Base-by-base conservation (phyloP, 2,888 invertebrate genomes). In the Muscina levida region DNA sequence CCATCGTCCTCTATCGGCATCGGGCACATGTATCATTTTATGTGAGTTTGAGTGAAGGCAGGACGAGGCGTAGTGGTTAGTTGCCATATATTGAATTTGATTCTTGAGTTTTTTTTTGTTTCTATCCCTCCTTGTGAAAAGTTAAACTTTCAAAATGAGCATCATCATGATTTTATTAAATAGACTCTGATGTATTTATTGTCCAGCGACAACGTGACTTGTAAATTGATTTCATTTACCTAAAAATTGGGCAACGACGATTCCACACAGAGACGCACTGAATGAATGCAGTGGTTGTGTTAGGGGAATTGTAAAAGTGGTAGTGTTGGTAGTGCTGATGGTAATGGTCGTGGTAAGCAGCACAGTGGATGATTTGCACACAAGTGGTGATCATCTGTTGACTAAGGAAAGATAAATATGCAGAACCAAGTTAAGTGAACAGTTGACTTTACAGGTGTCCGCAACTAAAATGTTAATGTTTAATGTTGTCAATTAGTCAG, bases 101-200 rank as follows among this genome's bases (percentile, higher is more conserved):
- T 70, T 59, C 48, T 72, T 68, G 48, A 48, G 26, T 66, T 48
- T 51, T 31, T 59, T 37, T 56, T 17, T 46, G 11, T 42, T 17
- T 62, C 31, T 67, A 46, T 72, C 42, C 46, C 19, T 48, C 1
- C 5, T 39, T 68, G 8, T 56, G 42, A 51, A 66, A 73, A 72
- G 74, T 77, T 75, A n/a, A 76, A 76, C 66, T 85, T 84, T 84
- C 84, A 85, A 88, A 88, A 86, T 88, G 86, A 87, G 85, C 88
- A 87, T 88, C 88, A 87, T 88, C 88, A 88, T 88, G 89, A 87
- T 88, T 88, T 88, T 88, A 88, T 88, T 88, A 88, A 88, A 88
- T 87, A 87, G 86, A 87, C 88, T 87, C 88, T 88, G 87, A 88
- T 88, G 86, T 88, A 88, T 89, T 88, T 88, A 89, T 89, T 88